Base-by-base conservation (phyloP, 2,113 vertebrate species). In the Archilochus colubris region DNA sequence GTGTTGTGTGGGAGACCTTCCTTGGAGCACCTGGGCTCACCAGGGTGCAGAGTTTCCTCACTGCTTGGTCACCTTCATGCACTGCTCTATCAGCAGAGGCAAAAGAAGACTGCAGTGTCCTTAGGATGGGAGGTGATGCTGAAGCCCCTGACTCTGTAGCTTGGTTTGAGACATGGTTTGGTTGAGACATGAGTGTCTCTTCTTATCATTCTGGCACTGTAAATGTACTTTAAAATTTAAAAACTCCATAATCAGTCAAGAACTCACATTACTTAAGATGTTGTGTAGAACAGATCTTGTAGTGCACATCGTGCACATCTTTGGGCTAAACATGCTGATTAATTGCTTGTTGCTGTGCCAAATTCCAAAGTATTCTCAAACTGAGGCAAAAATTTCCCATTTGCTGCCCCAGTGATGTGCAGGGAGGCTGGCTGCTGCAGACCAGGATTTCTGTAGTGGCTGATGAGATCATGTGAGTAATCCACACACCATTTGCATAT, bases 41-140 rank as follows among this genome's bases (percentile, higher is more conserved):
- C 31, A 62, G 48, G 14, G 12, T 38, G 64, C 69, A 78, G 74
- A 74, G 25, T 64, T 77, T 19, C 12, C 7, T 12, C 0, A 0
- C 14, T 66, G 46, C 76, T 63, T 63, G 33, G 10, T 67, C 38
- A 67, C 38, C 31, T 22, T 66, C 1, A 3, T 48, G 67, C 31
- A 9, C 31, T 21, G 36, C 33, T 63, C n/a, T 6, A 0, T 38
- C 53, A 90, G 70, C 33, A 73, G 31, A 12, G 4, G 72, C 69
- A 86, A 72, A 78, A 50, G n/a, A 66, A 66, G 36, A 18, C 38
- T 20, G 24, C 7, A 25, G 38, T 0, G 3, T 50, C 44, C 44
- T 48, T 38, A 19, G 74, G 28, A 64, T 43, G 30, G 31, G 15
- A 14, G 28, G 23, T 43, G 16, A 27, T 36, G 30, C 61, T 28